Evolutionary conservation across 2,888 invertebrate genomes (phyloP), one percentile per base, ranked within the genome.

Genomic region (Campoplex capitator): DNA sequence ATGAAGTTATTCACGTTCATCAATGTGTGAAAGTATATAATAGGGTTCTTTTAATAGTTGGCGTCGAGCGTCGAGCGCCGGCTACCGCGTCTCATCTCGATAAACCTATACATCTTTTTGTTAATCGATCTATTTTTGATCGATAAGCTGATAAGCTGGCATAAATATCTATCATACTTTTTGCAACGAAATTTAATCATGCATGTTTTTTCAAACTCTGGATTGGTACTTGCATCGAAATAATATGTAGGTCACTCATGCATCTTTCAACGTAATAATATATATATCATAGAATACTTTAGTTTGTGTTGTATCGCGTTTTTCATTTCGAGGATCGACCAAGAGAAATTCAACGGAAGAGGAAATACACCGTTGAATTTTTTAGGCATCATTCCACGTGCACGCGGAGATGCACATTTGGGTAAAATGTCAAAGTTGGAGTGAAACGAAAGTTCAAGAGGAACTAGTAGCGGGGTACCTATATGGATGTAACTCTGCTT

Each of bases 341-440:
- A 13, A 51, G 67, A 67, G 62, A 74, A 73, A 73, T 73, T 45
- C 62, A 85, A 58, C 65, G 42, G 38, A 42, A 78, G 18, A 68
- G 80, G 75, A 71, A 82, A 80, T 73, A 85, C 82, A 85, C 45
- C 84, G 87, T 48, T 62, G 77, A 80, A 83, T 86, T 84, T 87
- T 76, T 76, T 74, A 58, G 56, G 62, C 48, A 56, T 74, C 74
- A 73, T 81, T 54, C 62, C 65, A 42, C 51, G 67, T 32, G 38
- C 35, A 42, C 65, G 28, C 65, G 28, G 38, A 74, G 42, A 81
- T 73, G 51, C 58, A 48, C 74, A 74, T 38, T 48, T 65, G 16
- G 38, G 18, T 42, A 28, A 8, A 78, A 42, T 67, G 67, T 56
- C 73, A 67, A 65, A 73, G 81, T 81, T 48, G 45, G 8, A 42